These are phyloP conservation scores for Argyrosomus japonicus DNA, from an alignment of 2,113 vertebrate genomes.

Conservation along the genomic window DNA sequence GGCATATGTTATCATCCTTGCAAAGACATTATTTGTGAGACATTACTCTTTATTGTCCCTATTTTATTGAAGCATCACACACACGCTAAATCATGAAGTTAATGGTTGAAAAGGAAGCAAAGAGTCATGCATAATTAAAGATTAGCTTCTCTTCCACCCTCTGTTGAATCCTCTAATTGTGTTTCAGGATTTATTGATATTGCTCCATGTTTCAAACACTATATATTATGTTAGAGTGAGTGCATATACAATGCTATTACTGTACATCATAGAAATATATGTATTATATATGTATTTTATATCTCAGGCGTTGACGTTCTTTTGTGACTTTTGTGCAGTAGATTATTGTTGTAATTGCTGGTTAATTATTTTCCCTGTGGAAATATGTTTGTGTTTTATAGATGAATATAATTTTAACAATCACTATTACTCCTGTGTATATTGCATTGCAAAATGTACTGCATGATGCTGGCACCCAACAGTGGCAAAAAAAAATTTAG, in stretches of 20 bases:
- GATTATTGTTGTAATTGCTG: background rate
- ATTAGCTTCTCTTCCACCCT: background rate
- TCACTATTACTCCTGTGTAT: background rate
- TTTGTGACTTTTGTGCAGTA: background rate
- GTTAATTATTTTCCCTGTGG: background rate
- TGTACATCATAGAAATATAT: background rate
- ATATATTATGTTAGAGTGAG: background rate
- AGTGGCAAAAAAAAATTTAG: background rate
- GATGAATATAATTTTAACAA: background rate
- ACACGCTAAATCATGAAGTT: background rate
- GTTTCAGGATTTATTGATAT: background rate
- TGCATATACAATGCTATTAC: background rate
- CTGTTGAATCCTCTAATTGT: background rate
- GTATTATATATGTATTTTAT: background rate
- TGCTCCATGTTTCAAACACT: background rate
- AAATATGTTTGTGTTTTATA: background rate
- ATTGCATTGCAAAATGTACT: background rate
- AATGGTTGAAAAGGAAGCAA: background rate
- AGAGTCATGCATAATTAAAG: background rate
- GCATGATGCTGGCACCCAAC: background rate
- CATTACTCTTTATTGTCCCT: background rate
- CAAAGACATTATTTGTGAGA: background rate
- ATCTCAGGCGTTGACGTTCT: background rate
- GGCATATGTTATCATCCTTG: background rate
- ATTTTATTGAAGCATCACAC: background rate